A percentile compares a stretch with the other conserved stretches of the same genome.
These are phyloP conservation scores for Perca fluviatilis DNA, from an alignment of 2,113 vertebrate genomes.

Conservation along the genomic window DNA sequence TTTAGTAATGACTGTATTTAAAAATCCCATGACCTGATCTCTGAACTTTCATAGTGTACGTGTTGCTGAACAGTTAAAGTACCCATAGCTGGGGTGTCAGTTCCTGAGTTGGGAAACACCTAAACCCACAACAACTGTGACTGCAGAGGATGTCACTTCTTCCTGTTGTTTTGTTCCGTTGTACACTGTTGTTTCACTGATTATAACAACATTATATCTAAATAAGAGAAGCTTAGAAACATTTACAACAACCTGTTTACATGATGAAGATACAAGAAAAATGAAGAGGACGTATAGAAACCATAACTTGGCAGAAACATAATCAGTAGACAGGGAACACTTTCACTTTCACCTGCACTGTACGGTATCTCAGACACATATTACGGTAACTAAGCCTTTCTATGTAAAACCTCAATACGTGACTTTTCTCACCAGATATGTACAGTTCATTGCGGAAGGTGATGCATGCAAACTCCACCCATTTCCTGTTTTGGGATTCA, in stretches of 20 bases:
- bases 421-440: slow-evolving; percentile 90
- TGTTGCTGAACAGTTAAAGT: not conserved
- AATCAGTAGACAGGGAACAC: not conserved
- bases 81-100: slow-evolving; percentile 5
- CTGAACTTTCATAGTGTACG: not conserved
- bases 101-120: slow-evolving; percentile 63
- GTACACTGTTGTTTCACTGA: not conserved
- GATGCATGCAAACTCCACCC: slow-evolving; percentile 97
- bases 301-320: not conserved
- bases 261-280: not conserved
- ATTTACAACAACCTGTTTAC: not conserved
- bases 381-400: not conserved
- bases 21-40: not conserved
- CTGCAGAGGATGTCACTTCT: not conserved
- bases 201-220: not conserved
- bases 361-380: not conserved
- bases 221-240: not conserved
- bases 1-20: not conserved
- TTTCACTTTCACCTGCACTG: slow-evolving; percentile 4
- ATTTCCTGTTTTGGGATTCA: slow-evolving; percentile 93
- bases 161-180: slow-evolving; percentile 35
- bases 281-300: not conserved
- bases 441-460: slow-evolving; percentile 97
- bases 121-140: slow-evolving; percentile 52
- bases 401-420: not conserved